Evolutionary conservation across 2,888 invertebrate genomes (phyloP), one percentile per base, ranked within the genome.

Genomic region (Platycheirus albimanus): DNA sequence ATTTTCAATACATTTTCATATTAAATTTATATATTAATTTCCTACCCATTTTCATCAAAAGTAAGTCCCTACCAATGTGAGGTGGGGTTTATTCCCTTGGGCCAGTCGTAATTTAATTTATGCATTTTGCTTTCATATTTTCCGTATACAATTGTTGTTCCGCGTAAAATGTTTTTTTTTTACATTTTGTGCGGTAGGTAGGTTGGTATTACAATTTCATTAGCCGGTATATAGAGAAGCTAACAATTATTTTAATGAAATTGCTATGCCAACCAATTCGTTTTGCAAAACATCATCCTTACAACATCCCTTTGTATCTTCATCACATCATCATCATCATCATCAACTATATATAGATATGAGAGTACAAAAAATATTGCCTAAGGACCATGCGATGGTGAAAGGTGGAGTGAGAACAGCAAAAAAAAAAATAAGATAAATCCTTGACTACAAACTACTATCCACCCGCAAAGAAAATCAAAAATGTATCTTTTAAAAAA

Each of bases 211-310:
- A 83, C 72, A 80, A 83, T 78, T 83, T 83, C 78, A 83, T 83
- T 83, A 83, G 74, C 78, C 63, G 63, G 8, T 38, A 4, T 28
- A 7, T 43, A 28, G 8, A 33, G 45, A 19, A 43, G 43, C 17
- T 61, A 56, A 78, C 76, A 85, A 85, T 85, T 85, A 85, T 85
- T 85, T 79, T 85, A 85, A 85, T 85, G 85, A 78, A 85, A 85
- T 85, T 76, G 81, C 79, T 85, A 79, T 85, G 76, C 69, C 85
- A 85, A 85, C 85, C 61, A 79, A 78, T 79, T 81, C 81, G 51
- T 69, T 85, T 70, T 56, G 71, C 61, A 70, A 70, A 75, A 54
- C 70, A 71, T 71, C 45, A 64, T 70, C 64, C 75, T 56, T 38
- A 54, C 20, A 58, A 24, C 58, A 58, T 74, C 64, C 63, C 63